phyloP scores from a whole-genome alignment of 2,113 vertebrate genomes.

The Eclectus roratus region DNA sequence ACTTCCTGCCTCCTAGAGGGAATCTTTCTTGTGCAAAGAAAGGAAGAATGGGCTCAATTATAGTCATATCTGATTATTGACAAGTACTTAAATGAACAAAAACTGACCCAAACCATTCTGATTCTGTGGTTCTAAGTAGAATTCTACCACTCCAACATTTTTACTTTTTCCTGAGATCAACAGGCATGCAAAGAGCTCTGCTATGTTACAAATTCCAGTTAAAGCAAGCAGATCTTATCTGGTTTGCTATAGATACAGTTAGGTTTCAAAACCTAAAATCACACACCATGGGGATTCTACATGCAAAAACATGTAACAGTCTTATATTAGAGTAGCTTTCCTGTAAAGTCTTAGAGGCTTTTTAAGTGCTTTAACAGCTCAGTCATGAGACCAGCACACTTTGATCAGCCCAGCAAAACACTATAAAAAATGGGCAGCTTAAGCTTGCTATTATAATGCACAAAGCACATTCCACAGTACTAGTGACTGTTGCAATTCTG shows the following conservation, averaged over 20 bases:
- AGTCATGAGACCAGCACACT: slow-evolving; percentile 26
- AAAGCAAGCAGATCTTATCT: not conserved
- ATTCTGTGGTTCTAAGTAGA: not conserved
- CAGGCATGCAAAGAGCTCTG: not conserved
- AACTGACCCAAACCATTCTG: not conserved
- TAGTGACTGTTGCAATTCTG: not conserved
- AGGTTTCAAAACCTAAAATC: not conserved
- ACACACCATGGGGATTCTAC: slow-evolving; percentile 4
- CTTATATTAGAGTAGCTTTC: not conserved
- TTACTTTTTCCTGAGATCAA: not conserved
- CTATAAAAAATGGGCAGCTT: slow-evolving; percentile 49
- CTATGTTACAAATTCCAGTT: not conserved
- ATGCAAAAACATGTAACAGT: not conserved
- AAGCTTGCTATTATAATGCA: not conserved
- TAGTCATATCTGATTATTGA: not conserved
- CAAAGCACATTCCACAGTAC: not conserved
- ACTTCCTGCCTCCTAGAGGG: not conserved
- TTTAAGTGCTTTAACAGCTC: slow-evolving; percentile 52
- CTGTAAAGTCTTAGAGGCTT: slow-evolving; percentile 44
- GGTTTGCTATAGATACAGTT: not conserved
- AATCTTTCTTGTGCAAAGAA: not conserved
- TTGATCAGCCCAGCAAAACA: slow-evolving; percentile 56
- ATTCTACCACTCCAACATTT: not conserved
- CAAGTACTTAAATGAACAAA: not conserved
- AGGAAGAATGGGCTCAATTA: not conserved